Evolutionary conservation across 2,113 vertebrate species (phyloP).

Genomic region (Rhynchomys soricoides): DNA sequence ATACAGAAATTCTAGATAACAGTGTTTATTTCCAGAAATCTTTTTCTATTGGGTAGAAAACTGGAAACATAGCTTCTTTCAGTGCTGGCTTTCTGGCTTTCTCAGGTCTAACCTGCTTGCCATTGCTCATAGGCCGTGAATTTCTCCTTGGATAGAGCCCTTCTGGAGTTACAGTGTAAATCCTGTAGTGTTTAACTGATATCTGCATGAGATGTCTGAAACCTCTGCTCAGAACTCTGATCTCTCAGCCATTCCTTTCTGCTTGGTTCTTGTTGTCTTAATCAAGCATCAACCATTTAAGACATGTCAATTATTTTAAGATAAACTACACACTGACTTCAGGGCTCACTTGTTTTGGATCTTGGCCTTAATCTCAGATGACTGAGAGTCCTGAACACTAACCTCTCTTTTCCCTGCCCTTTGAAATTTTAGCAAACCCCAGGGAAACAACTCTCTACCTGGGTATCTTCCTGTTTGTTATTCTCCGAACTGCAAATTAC

Average conservation of each 20-base stretch:
- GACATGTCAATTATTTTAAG: not conserved
- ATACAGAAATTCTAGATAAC: not conserved
- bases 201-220: not conserved
- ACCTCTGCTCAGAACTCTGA: not conserved
- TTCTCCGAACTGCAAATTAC: not conserved
- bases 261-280: not conserved
- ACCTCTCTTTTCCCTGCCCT: not conserved
- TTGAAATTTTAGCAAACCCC: not conserved
- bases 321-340: not conserved
- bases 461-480: not conserved
- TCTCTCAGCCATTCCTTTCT: not conserved
- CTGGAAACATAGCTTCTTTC: not conserved
- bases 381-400: not conserved
- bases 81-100: slow-evolving; percentile 6
- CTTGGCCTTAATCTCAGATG: not conserved
- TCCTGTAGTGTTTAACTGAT: not conserved
- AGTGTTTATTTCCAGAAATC: not conserved
- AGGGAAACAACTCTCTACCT: not conserved
- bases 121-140: not conserved
- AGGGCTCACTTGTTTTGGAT: not conserved
- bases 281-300: not conserved
- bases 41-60: not conserved
- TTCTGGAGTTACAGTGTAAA: not conserved
- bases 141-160: not conserved
- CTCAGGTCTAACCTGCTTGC: not conserved